These are phyloP conservation scores for Sipha maydis DNA, from an alignment of 2,888 invertebrate genomes.

Conservation along the genomic window DNA sequence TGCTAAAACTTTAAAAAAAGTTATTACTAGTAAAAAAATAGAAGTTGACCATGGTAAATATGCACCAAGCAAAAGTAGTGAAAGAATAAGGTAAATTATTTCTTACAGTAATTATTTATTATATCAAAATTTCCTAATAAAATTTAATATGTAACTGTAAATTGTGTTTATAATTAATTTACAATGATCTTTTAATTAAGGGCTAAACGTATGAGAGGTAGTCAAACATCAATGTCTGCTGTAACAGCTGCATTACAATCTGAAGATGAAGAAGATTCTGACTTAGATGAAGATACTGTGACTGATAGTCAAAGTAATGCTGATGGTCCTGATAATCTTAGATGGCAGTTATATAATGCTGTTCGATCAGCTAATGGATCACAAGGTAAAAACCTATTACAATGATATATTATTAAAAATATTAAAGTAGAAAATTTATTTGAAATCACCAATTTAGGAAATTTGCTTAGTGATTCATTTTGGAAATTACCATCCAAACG, in stretches of 20 bases:
- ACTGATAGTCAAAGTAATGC: constrained; percentile 75
- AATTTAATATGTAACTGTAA: not conserved
- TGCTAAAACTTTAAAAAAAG: constrained; percentile 87
- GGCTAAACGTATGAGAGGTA: constrained; percentile 68
- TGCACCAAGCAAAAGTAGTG: constrained; percentile 74
- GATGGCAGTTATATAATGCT: constrained; percentile 90
- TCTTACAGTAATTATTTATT: not conserved
- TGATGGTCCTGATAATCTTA: constrained; percentile 76
- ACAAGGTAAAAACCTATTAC: constrained; percentile 64
- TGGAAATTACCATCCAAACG: constrained; percentile 90
- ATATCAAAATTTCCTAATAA: not conserved
- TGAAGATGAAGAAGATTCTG: constrained; percentile 74
- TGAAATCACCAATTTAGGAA: constrained; percentile 70
- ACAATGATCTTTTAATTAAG: constrained; percentile 63
- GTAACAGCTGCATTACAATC: constrained; percentile 73
- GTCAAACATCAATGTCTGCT: constrained; percentile 71
- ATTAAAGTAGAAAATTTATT: not conserved
- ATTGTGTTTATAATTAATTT: not conserved
- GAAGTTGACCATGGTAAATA: constrained; percentile 79
- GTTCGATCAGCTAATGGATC: constrained; percentile 76
- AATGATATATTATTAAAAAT: not conserved
- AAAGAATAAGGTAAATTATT: constrained; percentile 73
- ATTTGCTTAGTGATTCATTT: constrained; percentile 89
- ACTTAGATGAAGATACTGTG: constrained; percentile 74
- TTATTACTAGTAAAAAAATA: constrained; percentile 74